Conservation (phyloP, 2,113 vertebrate genomes). For the Pristiophorus japonicus region DNA sequence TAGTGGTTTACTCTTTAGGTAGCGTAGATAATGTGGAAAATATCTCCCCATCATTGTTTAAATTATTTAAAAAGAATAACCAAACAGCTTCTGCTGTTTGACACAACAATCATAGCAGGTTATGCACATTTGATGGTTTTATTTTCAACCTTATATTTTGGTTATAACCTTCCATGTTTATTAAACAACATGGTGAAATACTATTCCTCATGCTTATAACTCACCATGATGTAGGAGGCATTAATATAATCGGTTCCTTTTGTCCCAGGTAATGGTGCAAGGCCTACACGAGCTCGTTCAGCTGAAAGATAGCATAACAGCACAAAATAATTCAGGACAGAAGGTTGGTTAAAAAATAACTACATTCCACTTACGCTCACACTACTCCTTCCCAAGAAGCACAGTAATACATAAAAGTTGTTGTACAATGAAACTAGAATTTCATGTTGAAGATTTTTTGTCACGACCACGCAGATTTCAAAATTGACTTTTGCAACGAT, state of each 20-base stretch:
- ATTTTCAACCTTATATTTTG: neutral
- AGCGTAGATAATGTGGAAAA: too few species aligned
- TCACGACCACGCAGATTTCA: too few species aligned
- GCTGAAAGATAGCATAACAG: slow-evolving; percentile 54
- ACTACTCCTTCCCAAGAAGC: neutral
- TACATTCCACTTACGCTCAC: neutral
- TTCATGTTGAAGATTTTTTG: neutral
- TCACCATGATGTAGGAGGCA: slow-evolving; percentile 96
- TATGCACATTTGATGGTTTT: neutral
- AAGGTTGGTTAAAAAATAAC: slow-evolving; percentile 5
- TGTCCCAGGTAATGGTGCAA: slow-evolving; percentile 81
- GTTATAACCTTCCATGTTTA: neutral
- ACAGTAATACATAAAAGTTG: slow-evolving; percentile 48
- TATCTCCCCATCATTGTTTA: too few species aligned
- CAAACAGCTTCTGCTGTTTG: too few species aligned
- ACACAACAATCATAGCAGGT: too few species aligned
- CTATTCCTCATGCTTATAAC: slow-evolving; percentile 41
- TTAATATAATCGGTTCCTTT: slow-evolving; percentile 96
- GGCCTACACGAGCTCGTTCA: slow-evolving; percentile 80
- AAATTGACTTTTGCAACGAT: too few species aligned
- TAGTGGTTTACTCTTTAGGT: too few species aligned
- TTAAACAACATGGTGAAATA: neutral
- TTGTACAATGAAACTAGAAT: slow-evolving; percentile 44
- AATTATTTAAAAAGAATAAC: too few species aligned
- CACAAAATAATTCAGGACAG: neutral